phyloP scores from a whole-genome alignment of 1,140 invertebrate species.

The Lepidurus packardi region DNA sequence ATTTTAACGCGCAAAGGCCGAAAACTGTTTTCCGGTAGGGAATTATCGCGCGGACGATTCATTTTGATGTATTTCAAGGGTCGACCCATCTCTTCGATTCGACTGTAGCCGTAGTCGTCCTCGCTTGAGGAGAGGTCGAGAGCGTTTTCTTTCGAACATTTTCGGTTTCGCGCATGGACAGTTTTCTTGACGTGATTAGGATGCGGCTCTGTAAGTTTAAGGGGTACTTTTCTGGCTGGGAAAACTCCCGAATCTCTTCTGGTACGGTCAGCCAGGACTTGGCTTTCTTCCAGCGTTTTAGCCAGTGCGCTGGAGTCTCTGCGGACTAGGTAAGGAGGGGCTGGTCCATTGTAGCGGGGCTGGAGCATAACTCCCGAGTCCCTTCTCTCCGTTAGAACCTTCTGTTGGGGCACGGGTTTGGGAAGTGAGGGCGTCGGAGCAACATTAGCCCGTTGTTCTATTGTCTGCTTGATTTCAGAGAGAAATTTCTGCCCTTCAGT shows the following conservation, averaged over 20 bases:
- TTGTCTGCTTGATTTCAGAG: neutral
- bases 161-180: neutral
- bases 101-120: slow-evolving; percentile 32
- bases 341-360: neutral
- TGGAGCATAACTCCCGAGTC: slow-evolving; percentile 12
- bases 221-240: neutral
- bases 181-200: neutral
- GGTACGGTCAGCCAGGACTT: neutral
- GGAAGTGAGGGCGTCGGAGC: neutral
- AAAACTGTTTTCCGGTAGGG: slow-evolving; percentile 36
- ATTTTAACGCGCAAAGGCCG: slow-evolving; percentile 35
- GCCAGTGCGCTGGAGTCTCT: neutral
- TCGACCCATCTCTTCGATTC: slow-evolving; percentile 31
- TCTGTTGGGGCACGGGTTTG: neutral
- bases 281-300: neutral
- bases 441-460: neutral
- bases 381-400: neutral
- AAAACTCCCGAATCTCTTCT: slow-evolving; percentile 1
- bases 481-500: neutral
- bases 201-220: neutral
- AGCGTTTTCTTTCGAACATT: neutral
- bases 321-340: neutral
- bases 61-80: slow-evolving; percentile 25
- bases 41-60: slow-evolving; percentile 23
- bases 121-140: slow-evolving; percentile 21